Evolutionary conservation across 2,888 invertebrate genomes (phyloP).

Genomic region (Lasioglossum vierecki): DNA sequence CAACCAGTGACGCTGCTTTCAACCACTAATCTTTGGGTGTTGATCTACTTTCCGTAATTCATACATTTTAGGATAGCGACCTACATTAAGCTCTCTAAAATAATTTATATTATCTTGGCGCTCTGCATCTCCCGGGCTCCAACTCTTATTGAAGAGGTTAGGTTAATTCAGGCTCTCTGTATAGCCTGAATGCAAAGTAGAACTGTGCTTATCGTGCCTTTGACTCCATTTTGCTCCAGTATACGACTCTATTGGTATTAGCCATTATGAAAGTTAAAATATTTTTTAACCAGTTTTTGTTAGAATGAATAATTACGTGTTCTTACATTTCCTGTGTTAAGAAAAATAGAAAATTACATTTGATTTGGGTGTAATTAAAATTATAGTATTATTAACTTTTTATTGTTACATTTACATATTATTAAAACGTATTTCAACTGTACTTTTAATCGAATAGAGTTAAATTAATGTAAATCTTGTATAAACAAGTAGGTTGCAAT

Average conservation of each 20-base stretch:
- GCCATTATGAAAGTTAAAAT: background rate
- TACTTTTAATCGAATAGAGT: background rate
- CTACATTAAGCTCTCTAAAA: slow-evolving; percentile 14
- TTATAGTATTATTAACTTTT: background rate
- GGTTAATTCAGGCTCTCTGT: background rate
- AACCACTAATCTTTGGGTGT: slow-evolving; percentile 1
- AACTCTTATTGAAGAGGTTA: slow-evolving; percentile 6
- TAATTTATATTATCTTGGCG: slow-evolving; percentile 16
- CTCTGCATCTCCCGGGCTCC: background rate
- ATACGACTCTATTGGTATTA: background rate
- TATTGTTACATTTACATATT: background rate
- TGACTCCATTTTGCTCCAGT: background rate
- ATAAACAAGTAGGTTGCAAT: background rate
- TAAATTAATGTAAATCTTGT: background rate
- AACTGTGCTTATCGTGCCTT: slow-evolving; percentile 11
- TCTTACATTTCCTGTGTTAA: background rate
- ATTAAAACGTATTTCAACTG: background rate
- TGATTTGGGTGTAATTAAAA: background rate
- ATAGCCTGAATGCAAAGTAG: slow-evolving; percentile 1
- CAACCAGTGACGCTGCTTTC: slow-evolving; percentile 4
- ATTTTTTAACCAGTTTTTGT: background rate
- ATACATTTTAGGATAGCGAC: slow-evolving; percentile 14
- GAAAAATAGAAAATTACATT: background rate
- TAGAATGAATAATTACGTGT: background rate
- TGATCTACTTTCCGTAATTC: slow-evolving; percentile 12